Evolutionary conservation across 2,888 invertebrate genomes (phyloP).

Genomic region (Tipula unca): DNA sequence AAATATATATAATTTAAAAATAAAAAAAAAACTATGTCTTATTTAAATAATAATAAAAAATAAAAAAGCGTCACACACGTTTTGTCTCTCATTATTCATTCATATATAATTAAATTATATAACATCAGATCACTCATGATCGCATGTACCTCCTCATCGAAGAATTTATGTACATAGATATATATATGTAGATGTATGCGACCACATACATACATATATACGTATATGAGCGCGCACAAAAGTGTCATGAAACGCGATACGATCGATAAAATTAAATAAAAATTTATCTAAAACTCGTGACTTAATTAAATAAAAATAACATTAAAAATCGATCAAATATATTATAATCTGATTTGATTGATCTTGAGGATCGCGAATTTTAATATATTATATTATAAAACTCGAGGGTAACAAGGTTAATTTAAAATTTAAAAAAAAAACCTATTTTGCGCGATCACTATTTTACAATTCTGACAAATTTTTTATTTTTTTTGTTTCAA

Average conservation of each 20-base stretch:
- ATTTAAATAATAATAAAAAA: neutral
- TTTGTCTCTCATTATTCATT: neutral
- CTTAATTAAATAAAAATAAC: neutral
- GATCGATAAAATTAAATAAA: neutral
- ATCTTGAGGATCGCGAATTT: neutral
- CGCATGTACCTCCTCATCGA: neutral
- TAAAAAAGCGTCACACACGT: neutral
- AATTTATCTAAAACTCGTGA: neutral
- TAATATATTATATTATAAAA: neutral
- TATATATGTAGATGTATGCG: neutral
- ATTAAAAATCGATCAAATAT: neutral
- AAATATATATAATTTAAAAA: neutral
- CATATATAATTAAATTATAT: neutral
- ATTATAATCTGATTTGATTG: constrained; percentile 2
- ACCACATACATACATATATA: too few species aligned
- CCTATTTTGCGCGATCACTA: neutral
- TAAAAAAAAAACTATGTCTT: neutral
- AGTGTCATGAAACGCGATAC: neutral
- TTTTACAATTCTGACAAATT: neutral
- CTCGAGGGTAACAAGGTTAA: neutral
- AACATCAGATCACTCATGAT: constrained; percentile 8
- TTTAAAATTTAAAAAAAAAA: neutral
- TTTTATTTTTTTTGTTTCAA: neutral
- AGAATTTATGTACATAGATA: neutral
- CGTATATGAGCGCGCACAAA: neutral